Evolutionary conservation across 2,888 invertebrate species (phyloP), one percentile per base, ranked within the genome.

Genomic region (Orgyia antiqua): DNA sequence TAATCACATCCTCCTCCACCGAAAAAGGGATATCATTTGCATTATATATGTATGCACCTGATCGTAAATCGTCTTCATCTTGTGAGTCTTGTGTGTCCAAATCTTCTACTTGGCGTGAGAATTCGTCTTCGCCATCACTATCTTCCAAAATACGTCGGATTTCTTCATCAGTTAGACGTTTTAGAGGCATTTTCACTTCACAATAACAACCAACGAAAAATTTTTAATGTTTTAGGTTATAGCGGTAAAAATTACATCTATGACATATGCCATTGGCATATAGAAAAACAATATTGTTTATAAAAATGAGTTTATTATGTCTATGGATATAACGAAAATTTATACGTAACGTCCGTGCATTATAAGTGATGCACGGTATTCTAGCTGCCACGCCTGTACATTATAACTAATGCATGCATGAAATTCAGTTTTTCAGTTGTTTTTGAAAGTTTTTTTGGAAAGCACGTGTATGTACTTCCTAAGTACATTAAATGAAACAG

Each of bases 111-210:
- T 25, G 25, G 25, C 13, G 25, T n/a, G 13, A 12, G 13, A 25
- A 25, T 25, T 25, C 25, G 25, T 25, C 25, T 25, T 25, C 25
- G 25, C 25, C 25, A 25, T 25, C 25, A 13, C 25, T 25, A 25
- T 25, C 25, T 25, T 25, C 13, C 13, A 25, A 25, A 25, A 25
- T 25, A 25, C 25, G 25, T 25, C 25, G 25, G 13, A 25, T 13
- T 25, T 25, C 13, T 25, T 25, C 5, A 13, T 25, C 25, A 25
- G 25, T 13, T 24, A 24, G 24, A 24, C 3, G 11, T 24, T 24
- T 24, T 24, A 24, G 24, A 24, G 24, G 24, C 24, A 24, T 24
- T 24, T 24, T 24, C 24, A 24, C 10, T 24, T 6, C 24, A 24
- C 10, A 24, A 24, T 11, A 7, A 24, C 10, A 10, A 10, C 10